A percentile compares a stretch with the other conserved stretches of the same genome.
phyloP scores from a whole-genome alignment of 2,113 vertebrate species.

The Ammodytes dubius region DNA sequence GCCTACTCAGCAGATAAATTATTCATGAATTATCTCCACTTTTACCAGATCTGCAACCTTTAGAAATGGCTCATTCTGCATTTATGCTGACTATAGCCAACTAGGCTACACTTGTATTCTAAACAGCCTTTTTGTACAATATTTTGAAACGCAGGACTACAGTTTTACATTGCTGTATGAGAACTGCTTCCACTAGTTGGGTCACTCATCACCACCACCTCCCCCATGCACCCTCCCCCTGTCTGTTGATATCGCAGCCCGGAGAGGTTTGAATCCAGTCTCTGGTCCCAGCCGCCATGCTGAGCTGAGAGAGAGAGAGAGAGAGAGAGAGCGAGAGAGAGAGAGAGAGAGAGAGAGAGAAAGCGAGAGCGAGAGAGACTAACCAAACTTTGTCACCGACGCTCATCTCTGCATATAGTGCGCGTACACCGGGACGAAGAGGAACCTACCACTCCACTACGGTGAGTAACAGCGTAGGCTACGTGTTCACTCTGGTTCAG shows the following conservation, averaged over 20 bases:
- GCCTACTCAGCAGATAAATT: too few relatives aligned
- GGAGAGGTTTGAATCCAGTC: slow-evolving; percentile 71
- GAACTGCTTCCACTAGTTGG: not conserved
- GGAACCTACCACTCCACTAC: not conserved
- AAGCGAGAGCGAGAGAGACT: not conserved
- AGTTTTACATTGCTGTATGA: not conserved
- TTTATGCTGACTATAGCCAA: too few relatives aligned
- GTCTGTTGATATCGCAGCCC: slow-evolving; percentile 61
- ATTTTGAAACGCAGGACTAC: not conserved
- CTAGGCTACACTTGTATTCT: too few relatives aligned
- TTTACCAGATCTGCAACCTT: too few relatives aligned
- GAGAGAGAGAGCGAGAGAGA: not conserved
- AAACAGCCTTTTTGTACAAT: too few relatives aligned
- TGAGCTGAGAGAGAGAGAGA: slow-evolving; percentile 54
- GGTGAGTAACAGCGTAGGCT: slow-evolving; percentile 56
- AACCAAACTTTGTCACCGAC: slow-evolving; percentile 61
- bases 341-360: slow-evolving; percentile 14
- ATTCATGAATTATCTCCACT: too few relatives aligned
- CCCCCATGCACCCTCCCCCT: slow-evolving; percentile 35
- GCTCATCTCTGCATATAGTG: slow-evolving; percentile 15
- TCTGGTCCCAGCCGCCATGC: slow-evolving; percentile 75
- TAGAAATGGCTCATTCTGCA: too few relatives aligned
- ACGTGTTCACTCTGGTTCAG: not conserved
- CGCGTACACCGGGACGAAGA: slow-evolving; percentile 25
- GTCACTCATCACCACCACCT: not conserved